These are phyloP conservation scores for Amphiprion percula DNA, from an alignment of 2,113 vertebrate species.

Conservation along the genomic window DNA sequence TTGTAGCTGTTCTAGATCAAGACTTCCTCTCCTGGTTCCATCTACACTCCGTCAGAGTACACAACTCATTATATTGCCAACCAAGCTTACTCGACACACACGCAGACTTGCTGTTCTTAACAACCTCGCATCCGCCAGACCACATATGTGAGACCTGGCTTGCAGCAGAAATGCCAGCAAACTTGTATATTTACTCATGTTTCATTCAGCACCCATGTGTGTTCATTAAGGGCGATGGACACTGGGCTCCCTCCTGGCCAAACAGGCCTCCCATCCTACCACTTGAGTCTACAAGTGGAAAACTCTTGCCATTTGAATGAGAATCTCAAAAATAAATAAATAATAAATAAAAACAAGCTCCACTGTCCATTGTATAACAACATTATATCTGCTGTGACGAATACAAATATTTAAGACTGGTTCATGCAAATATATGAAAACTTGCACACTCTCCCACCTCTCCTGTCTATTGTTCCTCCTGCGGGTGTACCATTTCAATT, in stretches of 20 bases:
- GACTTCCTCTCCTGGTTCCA: not conserved
- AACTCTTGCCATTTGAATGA: constrained; percentile 41
- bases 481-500: constrained; percentile 6
- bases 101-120: not conserved
- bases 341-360: not conserved
- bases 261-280: constrained; percentile 28
- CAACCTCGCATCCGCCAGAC: not conserved
- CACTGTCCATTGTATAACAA: not conserved
- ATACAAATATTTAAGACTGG: constrained; percentile 39
- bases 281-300: constrained; percentile 30
- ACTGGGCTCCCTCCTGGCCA: constrained; percentile 42
- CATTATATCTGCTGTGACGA: constrained; percentile 12
- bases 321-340: constrained; percentile 37
- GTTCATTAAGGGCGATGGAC: constrained; percentile 70
- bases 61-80: not conserved
- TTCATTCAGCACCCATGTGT: constrained; percentile 76
- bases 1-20: not conserved
- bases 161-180: not conserved
- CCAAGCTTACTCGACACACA: not conserved
- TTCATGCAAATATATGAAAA: constrained; percentile 35
- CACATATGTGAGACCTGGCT: not conserved
- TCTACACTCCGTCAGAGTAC: not conserved
- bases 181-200: constrained; percentile 55
- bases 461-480: too few relatives aligned
- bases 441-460: not conserved